These are phyloP conservation scores for Archegozetes longisetosus DNA, from an alignment of 1,140 invertebrate genomes.

Conservation along the genomic window DNA sequence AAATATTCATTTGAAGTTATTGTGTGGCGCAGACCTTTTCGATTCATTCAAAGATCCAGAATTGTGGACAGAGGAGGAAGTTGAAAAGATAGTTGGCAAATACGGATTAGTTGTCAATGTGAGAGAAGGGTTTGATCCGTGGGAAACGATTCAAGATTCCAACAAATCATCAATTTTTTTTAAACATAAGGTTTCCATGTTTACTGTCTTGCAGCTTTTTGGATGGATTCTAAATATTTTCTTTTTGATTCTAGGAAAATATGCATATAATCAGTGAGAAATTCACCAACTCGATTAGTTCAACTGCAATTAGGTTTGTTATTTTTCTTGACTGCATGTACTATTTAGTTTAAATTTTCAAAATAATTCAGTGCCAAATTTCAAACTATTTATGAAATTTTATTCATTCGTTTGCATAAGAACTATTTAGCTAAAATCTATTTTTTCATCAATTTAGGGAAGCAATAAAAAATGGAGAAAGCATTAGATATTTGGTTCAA, in stretches of 20 bases:
- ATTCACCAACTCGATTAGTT: slow-evolving; percentile 10
- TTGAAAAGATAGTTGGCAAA: slow-evolving; percentile 67
- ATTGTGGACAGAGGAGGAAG: slow-evolving; percentile 75
- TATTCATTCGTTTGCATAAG: too few species aligned
- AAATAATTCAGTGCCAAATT: too few species aligned
- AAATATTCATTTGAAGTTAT: slow-evolving; percentile 44
- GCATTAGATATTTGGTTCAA: slow-evolving; percentile 73
- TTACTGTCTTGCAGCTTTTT: too few species aligned
- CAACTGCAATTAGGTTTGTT: slow-evolving; percentile 24
- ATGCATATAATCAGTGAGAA: slow-evolving; percentile 10
- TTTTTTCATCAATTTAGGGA: too few species aligned
- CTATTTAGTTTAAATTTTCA: too few species aligned
- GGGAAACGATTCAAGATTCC: slow-evolving; percentile 50
- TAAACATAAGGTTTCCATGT: too few species aligned
- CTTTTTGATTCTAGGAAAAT: too few species aligned
- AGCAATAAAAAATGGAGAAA: slow-evolving; percentile 60
- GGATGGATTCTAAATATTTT: too few species aligned
- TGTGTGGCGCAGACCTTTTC: slow-evolving; percentile 84
- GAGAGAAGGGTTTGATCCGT: slow-evolving; percentile 63
- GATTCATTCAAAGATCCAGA: slow-evolving; percentile 79
- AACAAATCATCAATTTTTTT: slow-evolving; percentile 9
- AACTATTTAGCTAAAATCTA: too few species aligned
- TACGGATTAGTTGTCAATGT: slow-evolving; percentile 86
- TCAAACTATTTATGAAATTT: too few species aligned
- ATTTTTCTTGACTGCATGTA: too few species aligned